These are phyloP conservation scores for Caenorhabditis zanzibari DNA, from an alignment of 2,888 invertebrate species.

Conservation along the genomic window DNA sequence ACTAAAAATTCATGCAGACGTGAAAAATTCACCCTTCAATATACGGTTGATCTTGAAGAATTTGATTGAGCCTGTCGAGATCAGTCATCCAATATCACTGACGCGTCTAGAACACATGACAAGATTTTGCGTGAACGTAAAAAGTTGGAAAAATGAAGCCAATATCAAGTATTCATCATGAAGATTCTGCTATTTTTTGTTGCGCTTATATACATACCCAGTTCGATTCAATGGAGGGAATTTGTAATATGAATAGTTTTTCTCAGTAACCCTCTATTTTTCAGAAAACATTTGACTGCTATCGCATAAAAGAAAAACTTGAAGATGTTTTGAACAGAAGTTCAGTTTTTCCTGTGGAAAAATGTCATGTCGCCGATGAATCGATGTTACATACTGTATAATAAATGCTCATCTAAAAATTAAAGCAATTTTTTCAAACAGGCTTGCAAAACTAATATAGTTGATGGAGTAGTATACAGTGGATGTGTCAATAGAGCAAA, in stretches of 20 bases:
- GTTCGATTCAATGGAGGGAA: constrained; percentile 19
- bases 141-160: background rate
- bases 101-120: background rate
- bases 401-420: no score
- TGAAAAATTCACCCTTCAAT: constrained; percentile 61
- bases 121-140: background rate
- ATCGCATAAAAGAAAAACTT: background rate
- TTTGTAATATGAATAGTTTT: constrained; percentile 1
- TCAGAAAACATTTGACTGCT: constrained; percentile 30
- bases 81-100: constrained; percentile 44
- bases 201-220: background rate
- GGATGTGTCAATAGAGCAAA: constrained; percentile 27
- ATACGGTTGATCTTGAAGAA: constrained; percentile 67
- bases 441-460: constrained; percentile 38
- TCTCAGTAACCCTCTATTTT: background rate
- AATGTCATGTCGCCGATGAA: background rate
- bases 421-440: background rate
- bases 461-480: constrained; percentile 10
- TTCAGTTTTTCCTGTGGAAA: background rate
- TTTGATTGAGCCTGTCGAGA: constrained; percentile 46
- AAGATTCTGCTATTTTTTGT: background rate
- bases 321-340: background rate
- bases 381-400: background rate
- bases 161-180: background rate
- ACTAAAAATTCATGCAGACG: constrained; percentile 27